Conservation (phyloP, 2,888 invertebrate species). For the Aphidius colemani region DNA sequence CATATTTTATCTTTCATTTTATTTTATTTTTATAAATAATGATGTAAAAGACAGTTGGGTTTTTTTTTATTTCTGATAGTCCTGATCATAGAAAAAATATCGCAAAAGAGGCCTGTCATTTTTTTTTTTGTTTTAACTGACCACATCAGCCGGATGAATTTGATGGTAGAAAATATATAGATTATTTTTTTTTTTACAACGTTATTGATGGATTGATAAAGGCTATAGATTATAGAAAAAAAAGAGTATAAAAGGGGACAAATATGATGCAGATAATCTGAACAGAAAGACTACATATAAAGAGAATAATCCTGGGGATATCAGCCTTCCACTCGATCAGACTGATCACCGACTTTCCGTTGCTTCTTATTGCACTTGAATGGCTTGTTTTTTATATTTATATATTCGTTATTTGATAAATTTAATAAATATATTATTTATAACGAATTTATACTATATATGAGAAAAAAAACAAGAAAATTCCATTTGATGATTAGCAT, state of each 20-base stretch:
- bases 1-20: too few relatives aligned
- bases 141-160: too few relatives aligned
- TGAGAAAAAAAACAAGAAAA: neutral
- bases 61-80: too few relatives aligned
- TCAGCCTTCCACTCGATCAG: slow-evolving; percentile 30
- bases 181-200: too few relatives aligned
- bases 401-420: neutral
- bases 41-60: too few relatives aligned
- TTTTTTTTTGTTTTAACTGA: too few relatives aligned
- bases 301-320: slow-evolving; percentile 17
- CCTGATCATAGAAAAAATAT: too few relatives aligned
- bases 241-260: neutral
- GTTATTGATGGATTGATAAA: too few relatives aligned
- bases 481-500: neutral
- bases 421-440: neutral
- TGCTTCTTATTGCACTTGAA: slow-evolving; percentile 8
- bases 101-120: too few relatives aligned
- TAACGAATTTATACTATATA: neutral
- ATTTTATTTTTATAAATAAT: too few relatives aligned
- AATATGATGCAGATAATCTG: slow-evolving; percentile 6
- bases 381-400: neutral
- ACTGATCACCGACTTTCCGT: slow-evolving; percentile 27
- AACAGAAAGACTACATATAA: neutral
- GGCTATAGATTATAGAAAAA: too few relatives aligned
- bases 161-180: too few relatives aligned